Percentiles rank a stretch among this genome's conserved stretches.
Conservation (phyloP, 2,888 invertebrate species). For the Trachelus iudaicus region DNA sequence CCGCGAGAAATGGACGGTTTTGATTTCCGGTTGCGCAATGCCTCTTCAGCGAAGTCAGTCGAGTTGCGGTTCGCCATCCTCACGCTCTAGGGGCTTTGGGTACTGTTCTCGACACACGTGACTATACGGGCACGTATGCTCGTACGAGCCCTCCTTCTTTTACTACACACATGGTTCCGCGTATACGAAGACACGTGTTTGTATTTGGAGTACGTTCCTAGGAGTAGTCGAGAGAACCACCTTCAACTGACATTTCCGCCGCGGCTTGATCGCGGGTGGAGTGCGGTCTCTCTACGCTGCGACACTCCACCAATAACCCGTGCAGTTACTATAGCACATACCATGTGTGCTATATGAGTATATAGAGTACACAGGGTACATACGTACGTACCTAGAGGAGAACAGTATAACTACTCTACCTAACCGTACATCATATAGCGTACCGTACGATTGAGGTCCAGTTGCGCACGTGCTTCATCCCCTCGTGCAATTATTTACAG, state of each 20-base stretch:
- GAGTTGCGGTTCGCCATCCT: slow-evolving; percentile 44
- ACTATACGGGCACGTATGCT: neutral
- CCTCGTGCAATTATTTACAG: slow-evolving; percentile 54
- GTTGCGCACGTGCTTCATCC: slow-evolving; percentile 43
- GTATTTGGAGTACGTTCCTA: neutral
- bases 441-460: slow-evolving; percentile 28
- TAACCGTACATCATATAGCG: neutral
- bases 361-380: neutral
- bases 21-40: slow-evolving; percentile 46
- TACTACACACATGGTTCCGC: neutral
- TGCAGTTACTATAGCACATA: neutral
- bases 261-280: neutral
- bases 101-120: neutral
- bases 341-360: neutral
- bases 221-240: neutral
- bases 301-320: neutral
- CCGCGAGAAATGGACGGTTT: slow-evolving; percentile 41
- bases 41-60: slow-evolving; percentile 27
- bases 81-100: slow-evolving; percentile 19
- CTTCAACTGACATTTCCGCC: slow-evolving; percentile 13
- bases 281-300: neutral
- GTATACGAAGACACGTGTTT: neutral
- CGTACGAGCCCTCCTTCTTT: neutral
- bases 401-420: neutral
- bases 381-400: neutral